phyloP scores from a whole-genome alignment of 2,113 vertebrate genomes.

The Circaetus gallicus region DNA sequence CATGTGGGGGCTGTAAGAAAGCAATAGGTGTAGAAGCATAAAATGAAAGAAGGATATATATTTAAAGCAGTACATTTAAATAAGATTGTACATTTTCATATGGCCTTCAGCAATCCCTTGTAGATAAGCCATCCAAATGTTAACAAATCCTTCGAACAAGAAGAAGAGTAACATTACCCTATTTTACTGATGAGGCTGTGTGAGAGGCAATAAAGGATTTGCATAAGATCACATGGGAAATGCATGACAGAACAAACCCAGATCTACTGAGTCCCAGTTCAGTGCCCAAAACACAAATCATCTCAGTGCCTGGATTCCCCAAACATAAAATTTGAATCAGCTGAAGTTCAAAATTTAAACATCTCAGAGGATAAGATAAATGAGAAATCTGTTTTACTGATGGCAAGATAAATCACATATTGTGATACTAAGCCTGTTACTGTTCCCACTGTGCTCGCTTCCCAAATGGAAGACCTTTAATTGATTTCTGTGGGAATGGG shows the following conservation, averaged over 20 bases:
- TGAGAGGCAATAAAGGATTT: neutral
- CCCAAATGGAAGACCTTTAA: conserved; percentile 15
- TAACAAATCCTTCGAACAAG: neutral
- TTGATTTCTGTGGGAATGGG: conserved; percentile 45
- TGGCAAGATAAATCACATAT: neutral
- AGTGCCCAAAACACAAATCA: conserved; percentile 30
- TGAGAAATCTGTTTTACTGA: conserved; percentile 44
- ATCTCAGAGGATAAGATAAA: conserved; percentile 49
- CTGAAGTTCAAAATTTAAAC: conserved; percentile 12
- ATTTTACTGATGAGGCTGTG: neutral
- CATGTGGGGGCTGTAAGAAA: neutral
- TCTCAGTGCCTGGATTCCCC: conserved; percentile 11
- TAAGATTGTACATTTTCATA: neutral
- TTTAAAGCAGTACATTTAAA: conserved; percentile 5
- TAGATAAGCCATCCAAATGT: conserved; percentile 12
- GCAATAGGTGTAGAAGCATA: neutral
- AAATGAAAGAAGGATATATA: neutral
- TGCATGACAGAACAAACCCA: conserved; percentile 3
- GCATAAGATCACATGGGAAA: conserved; percentile 43
- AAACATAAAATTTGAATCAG: conserved; percentile 61
- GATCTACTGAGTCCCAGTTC: neutral
- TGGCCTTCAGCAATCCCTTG: neutral
- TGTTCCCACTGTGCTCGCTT: conserved; percentile 12
- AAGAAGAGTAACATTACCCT: neutral
- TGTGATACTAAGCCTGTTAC: neutral